These are phyloP conservation scores for Silurus asotus DNA, from an alignment of 2,113 vertebrate species.

Conservation along the genomic window DNA sequence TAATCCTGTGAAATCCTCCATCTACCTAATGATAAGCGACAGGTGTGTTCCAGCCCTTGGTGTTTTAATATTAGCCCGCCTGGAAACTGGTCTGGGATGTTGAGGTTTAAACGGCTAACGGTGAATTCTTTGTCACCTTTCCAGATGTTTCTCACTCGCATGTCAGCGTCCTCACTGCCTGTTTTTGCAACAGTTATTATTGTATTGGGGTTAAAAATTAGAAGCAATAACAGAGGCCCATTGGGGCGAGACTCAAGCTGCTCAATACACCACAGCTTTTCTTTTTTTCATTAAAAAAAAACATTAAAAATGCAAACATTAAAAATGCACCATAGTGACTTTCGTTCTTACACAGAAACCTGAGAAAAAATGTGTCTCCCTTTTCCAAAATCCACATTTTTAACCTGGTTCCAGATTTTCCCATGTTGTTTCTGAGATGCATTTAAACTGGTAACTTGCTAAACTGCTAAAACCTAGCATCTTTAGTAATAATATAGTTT, in stretches of 20 bases:
- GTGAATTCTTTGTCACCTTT: background rate
- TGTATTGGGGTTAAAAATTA: no score
- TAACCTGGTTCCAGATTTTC: background rate
- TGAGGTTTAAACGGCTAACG: background rate
- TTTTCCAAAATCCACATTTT: background rate
- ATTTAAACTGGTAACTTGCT: background rate
- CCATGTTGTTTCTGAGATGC: background rate
- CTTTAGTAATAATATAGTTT: background rate
- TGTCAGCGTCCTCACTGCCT: no score
- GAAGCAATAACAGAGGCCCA: background rate
- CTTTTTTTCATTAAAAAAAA: background rate
- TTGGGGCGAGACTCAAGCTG: background rate
- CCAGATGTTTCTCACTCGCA: no score
- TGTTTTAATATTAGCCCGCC: background rate
- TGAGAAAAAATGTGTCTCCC: background rate
- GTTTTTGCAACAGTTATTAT: background rate
- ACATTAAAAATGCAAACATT: background rate
- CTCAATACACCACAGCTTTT: background rate
- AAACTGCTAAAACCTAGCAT: background rate
- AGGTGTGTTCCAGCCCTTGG: constrained; percentile 1
- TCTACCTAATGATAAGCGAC: constrained; percentile 5
- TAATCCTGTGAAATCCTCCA: constrained; percentile 34
- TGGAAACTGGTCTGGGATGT: background rate
- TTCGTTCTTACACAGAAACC: background rate
- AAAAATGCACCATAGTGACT: background rate